Evolutionary conservation across 2,113 vertebrate genomes (phyloP), one percentile per base, ranked within the genome.

Genomic region (Glaucidium brasilianum): DNA sequence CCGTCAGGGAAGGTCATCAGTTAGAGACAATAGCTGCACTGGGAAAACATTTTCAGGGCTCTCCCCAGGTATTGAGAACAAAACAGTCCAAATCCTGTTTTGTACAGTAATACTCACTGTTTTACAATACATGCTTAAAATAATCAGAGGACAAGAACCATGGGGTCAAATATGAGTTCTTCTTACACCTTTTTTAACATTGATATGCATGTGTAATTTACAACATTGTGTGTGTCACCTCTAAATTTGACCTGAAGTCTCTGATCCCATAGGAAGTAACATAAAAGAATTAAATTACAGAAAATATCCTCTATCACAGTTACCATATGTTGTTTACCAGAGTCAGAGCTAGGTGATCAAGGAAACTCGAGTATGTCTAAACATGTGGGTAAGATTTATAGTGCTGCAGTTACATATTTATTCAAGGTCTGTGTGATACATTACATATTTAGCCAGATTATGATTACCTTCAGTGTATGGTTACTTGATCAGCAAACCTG

Each of bases 301-400:
- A 87, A 96, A 77, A 89, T 63, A 80, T 32, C 92, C 10, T 82
- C 63, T 83, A 71, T 94, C 91, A 92, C 59, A 59, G 76, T 77
- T 86, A 84, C 93, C 93, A 95, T 92, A 94, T 94, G 91, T 95
- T 95, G 91, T 96, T 96, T 96, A 96, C 91, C 56, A 69, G 68
- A 94, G 47, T n/a, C 68, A 89, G 63, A 96, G 79, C 55, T 74
- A 91, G 91, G 60, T 77, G 91, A 96, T 95, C 83, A 86, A 77
- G 85, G 59, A 92, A 97, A 94, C 29, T 69, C 67, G 49, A 69
- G 78, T 76, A 53, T 49, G 35, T 88, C 67, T 85, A 90, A 91
- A 63, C 59, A 58, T 12, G 52, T 0, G 3, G 30, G 32, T 81
- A 86, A 95, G 93, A 96, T 95, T 94, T 96, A 92, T 95, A 95